These are phyloP conservation scores for Drosophila maculinotata DNA, from an alignment of 2,888 invertebrate species.

Conservation along the genomic window DNA sequence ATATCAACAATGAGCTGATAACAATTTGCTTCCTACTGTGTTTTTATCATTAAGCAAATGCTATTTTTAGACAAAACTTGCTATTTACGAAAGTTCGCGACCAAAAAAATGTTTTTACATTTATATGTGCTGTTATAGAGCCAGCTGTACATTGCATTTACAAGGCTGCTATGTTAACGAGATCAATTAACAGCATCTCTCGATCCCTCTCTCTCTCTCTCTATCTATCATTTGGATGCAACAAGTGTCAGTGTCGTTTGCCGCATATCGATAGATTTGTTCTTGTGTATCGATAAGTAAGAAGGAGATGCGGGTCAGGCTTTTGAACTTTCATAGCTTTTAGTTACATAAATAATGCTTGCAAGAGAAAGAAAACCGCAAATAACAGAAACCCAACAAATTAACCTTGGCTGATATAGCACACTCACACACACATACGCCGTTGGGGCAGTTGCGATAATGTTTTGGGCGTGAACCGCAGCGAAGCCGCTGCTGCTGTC, in stretches of 20 bases:
- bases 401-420: conserved; percentile 36
- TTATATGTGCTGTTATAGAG: not conserved
- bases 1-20: not conserved
- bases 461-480: conserved; percentile 69
- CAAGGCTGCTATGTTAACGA: not conserved
- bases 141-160: not conserved
- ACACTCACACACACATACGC: conserved; percentile 10
- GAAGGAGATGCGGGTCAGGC: not conserved
- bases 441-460: conserved; percentile 40
- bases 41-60: conserved; percentile 6
- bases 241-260: conserved; percentile 47
- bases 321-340: conserved; percentile 4
- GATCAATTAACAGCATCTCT: conserved; percentile 11
- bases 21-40: conserved; percentile 7
- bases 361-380: conserved; percentile 3
- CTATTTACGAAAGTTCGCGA: conserved; percentile 3
- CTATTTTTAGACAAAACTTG: conserved; percentile 14
- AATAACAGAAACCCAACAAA: conserved; percentile 15
- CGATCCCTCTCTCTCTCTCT: not conserved
- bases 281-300: conserved; percentile 35
- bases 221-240: conserved; percentile 12
- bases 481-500: conserved; percentile 33
- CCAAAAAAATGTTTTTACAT: not conserved
- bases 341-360: conserved; percentile 27
- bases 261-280: conserved; percentile 40